These are phyloP conservation scores for Brenthis daphne DNA, from an alignment of 2,888 invertebrate genomes.

Conservation along the genomic window DNA sequence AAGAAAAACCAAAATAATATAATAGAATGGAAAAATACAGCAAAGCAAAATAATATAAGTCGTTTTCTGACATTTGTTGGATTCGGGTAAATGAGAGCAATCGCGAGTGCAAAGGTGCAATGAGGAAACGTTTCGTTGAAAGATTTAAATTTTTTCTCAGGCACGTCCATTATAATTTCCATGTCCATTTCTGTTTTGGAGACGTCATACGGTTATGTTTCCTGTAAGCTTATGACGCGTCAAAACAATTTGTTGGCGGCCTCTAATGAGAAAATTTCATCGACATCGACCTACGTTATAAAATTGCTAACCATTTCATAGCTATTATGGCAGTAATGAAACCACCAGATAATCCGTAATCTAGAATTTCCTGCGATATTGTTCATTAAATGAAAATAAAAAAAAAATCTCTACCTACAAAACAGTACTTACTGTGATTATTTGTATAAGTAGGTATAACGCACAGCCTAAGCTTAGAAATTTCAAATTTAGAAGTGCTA, in stretches of 20 bases:
- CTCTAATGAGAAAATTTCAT: slow-evolving; percentile 43
- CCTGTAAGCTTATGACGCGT: slow-evolving; percentile 28
- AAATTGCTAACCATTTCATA: slow-evolving; percentile 44
- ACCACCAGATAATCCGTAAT: slow-evolving; percentile 37
- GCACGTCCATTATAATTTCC: slow-evolving; percentile 23
- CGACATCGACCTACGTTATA: slow-evolving; percentile 45
- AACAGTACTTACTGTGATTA: no score
- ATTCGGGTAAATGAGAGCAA: slow-evolving; percentile 62
- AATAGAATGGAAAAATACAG: slow-evolving; percentile 47
- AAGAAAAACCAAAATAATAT: slow-evolving; percentile 58
- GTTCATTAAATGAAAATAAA: no score
- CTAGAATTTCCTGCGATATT: slow-evolving; percentile 32
- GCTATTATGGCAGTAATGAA: slow-evolving; percentile 42
- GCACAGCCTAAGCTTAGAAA: no score
- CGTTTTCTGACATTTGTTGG: slow-evolving; percentile 48
- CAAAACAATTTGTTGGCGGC: slow-evolving; percentile 38
- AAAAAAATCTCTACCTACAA: no score
- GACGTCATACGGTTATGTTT: slow-evolving; percentile 32
- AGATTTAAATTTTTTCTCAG: slow-evolving; percentile 50
- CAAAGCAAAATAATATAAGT: slow-evolving; percentile 40
- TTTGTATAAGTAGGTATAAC: no score
- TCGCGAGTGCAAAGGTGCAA: slow-evolving; percentile 58
- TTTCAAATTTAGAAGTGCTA: no score
- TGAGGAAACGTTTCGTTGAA: slow-evolving; percentile 59
- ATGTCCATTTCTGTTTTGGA: slow-evolving; percentile 33